phyloP scores from a whole-genome alignment of 2,113 vertebrate genomes.

The Fregetta grallaria region DNA sequence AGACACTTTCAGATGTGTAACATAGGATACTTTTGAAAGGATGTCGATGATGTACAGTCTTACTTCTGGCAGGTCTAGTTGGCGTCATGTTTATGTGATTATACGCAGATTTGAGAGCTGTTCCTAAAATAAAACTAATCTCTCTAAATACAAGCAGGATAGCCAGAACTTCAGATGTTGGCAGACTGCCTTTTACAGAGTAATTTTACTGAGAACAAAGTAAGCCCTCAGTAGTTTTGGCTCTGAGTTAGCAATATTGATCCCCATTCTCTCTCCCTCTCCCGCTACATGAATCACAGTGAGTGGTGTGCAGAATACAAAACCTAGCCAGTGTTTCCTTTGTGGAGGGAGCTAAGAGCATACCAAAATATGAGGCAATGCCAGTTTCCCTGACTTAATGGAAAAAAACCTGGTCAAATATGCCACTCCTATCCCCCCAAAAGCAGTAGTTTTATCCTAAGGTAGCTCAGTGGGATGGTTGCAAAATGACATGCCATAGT shows the following conservation, averaged over 20 bases:
- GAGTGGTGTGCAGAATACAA: constrained; percentile 29
- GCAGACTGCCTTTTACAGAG: neutral
- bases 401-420: neutral
- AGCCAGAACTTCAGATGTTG: constrained; percentile 9
- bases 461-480: neutral
- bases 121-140: constrained; percentile 60
- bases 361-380: neutral
- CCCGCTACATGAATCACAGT: constrained; percentile 25
- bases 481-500: neutral
- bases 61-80: constrained; percentile 34
- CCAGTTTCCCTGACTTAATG: neutral
- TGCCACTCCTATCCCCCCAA: neutral
- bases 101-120: constrained; percentile 47
- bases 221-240: constrained; percentile 39
- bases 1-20: neutral
- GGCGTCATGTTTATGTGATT: constrained; percentile 51
- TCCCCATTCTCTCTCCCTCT: constrained; percentile 4
- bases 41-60: neutral
- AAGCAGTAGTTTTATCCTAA: neutral
- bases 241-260: constrained; percentile 20
- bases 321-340: neutral
- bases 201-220: constrained; percentile 26
- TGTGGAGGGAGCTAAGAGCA: neutral
- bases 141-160: neutral
- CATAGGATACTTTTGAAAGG: neutral